Evolutionary conservation across 2,797 vertebrate genomes (phyloP), one percentile per base, ranked within the genome.

Genomic region (Esox masquinongy): DNA sequence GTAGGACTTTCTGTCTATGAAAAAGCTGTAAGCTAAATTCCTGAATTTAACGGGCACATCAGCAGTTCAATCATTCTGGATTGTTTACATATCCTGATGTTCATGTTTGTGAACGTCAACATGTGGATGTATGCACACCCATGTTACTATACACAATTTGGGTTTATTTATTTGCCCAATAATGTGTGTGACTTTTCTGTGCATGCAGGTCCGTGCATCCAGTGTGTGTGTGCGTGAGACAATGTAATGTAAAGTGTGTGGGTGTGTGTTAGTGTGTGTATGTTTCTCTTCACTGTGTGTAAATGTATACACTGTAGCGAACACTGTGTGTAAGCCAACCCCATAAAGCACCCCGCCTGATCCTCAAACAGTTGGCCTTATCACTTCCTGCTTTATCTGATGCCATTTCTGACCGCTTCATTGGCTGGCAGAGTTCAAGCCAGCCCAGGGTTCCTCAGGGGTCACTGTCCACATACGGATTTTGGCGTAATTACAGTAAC

Each of bases 341-440:
- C 6, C 79, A 87, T 83, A 81, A 87, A 53, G 14, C 74, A 7
- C 74, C 70, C 81, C 75, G 85, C 90, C 59, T 86, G 85, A 90
- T 89, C 85, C 82, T 85, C 74, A 86, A 88, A 81, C 70, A 11
- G 50, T n/a, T 71, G 70, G 80, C 77, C 74, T 87, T 89, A 90
- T 92, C 88, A 2, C 80, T 90, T 92, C 90, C 90, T 90, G 89
- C 17, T 1, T 61, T 80, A 85, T 86, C 82, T 75, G 85, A 86
- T 88, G 78, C 12, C 49, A 36, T 75, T 43, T 50, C 34, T 39
- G 80, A 88, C 89, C 81, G 82, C 34, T 85, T 84, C 89, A 80
- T 77, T 75, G 77, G 80, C 75, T 73, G 77, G 78, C 83, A 67
- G 80, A 74, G 75, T 72, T 22, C 59, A 78, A 43, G 66, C 70